phyloP scores from a whole-genome alignment of 2,888 invertebrate species.

The Agonopterix arenella region DNA sequence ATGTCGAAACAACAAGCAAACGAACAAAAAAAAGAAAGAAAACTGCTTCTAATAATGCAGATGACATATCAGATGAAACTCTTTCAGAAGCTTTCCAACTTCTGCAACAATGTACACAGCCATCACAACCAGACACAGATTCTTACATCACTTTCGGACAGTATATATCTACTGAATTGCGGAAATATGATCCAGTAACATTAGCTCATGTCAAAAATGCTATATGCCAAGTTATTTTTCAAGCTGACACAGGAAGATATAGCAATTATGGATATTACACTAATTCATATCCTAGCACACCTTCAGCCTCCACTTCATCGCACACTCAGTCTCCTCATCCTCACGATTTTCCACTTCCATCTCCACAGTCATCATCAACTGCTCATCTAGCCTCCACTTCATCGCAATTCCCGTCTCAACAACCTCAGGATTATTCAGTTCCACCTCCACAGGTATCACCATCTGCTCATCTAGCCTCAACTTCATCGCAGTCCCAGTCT shows the following conservation, averaged over 20 bases:
- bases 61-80: conserved; percentile 21
- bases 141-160: conserved; percentile 17
- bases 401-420: conserved; percentile 9
- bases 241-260: conserved; percentile 19
- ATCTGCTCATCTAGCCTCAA: conserved; percentile 12
- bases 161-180: conserved; percentile 17
- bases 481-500: conserved; percentile 10
- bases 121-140: conserved; percentile 17
- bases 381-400: conserved; percentile 12
- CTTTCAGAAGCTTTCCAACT: conserved; percentile 20
- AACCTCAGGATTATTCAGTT: conserved; percentile 9
- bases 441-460: conserved; percentile 8
- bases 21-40: conserved; percentile 17
- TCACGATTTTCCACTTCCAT: conserved; percentile 1
- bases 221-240: conserved; percentile 18
- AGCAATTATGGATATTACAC: conserved; percentile 20
- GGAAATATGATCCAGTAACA: conserved; percentile 19
- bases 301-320: conserved; percentile 6
- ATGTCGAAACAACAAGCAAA: conserved; percentile 14
- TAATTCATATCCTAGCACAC: conserved; percentile 12
- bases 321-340: background rate
- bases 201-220: conserved; percentile 18
- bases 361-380: conserved; percentile 9
- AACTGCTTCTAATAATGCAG: conserved; percentile 3
- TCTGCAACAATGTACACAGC: conserved; percentile 19